Evolutionary conservation across 2,797 vertebrate genomes (phyloP).

Genomic region (Tolypeutes matacus): DNA sequence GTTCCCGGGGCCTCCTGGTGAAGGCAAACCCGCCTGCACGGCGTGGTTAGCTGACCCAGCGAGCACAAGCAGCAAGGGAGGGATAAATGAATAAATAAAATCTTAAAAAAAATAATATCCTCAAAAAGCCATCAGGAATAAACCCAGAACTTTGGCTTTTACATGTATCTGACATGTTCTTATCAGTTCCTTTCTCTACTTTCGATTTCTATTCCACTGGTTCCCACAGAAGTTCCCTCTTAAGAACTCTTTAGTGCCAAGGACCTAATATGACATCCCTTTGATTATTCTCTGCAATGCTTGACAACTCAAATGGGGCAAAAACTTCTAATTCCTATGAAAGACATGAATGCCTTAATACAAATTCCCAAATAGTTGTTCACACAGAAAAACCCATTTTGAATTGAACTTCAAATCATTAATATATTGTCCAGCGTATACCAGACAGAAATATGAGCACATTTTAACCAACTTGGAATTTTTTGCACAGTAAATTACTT

Average conservation of each 20-base stretch:
- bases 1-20: too few relatives aligned
- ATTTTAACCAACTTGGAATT: neutral
- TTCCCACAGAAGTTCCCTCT: neutral
- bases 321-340: neutral
- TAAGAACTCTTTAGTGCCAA: neutral
- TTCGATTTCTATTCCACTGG: neutral
- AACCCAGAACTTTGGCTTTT: neutral
- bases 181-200: neutral
- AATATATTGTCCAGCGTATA: neutral
- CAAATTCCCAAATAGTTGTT: neutral
- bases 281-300: slow-evolving; percentile 47
- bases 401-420: slow-evolving; percentile 11
- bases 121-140: neutral
- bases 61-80: too few relatives aligned
- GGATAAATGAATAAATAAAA: too few relatives aligned
- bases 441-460: neutral
- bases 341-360: neutral
- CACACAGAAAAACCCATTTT: neutral
- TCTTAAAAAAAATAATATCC: too few relatives aligned
- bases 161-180: neutral
- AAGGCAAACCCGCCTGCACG: too few relatives aligned
- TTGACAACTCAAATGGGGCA: neutral
- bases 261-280: neutral
- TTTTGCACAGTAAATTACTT: neutral
- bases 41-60: too few relatives aligned